phyloP scores from a whole-genome alignment of 64 coral and sea anemone species.

The Porites lutea region DNA sequence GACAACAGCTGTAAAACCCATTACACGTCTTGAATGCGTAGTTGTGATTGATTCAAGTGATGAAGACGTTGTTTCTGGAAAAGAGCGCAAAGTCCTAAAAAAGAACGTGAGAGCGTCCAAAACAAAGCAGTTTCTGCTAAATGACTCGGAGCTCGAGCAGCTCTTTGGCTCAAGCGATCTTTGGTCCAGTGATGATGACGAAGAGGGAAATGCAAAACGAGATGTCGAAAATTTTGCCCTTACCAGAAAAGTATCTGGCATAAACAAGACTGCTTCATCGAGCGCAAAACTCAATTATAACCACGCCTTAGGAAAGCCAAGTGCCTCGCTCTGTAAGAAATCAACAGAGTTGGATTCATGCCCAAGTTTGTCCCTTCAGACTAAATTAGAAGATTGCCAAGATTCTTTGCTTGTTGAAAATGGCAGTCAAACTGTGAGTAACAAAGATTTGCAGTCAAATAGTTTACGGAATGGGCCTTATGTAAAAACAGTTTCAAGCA shows the following conservation, averaged over 20 bases:
- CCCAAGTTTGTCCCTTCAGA: background rate
- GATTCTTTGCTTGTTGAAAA: background rate
- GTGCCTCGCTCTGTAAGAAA: background rate
- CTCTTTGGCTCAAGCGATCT: conserved; percentile 45
- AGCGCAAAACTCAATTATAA: background rate
- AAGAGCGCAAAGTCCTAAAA: background rate
- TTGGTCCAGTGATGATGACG: conserved; percentile 38
- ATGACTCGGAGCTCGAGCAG: background rate
- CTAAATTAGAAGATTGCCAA: background rate
- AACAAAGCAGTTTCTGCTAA: background rate
- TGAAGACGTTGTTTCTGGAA: background rate
- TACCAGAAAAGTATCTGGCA: too few relatives aligned
- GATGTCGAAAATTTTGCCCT: background rate
- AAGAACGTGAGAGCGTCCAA: background rate
- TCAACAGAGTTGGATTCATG: background rate
- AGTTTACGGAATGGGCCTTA: background rate
- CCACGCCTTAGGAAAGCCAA: background rate
- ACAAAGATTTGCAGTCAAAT: background rate
- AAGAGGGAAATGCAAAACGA: background rate
- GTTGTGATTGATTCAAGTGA: conserved; percentile 2
- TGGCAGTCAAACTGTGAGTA: background rate
- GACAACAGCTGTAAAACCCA: background rate
- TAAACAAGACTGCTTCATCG: background rate
- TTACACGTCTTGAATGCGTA: background rate
- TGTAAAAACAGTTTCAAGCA: background rate